Evolutionary conservation across 1,140 invertebrate genomes (phyloP).

Genomic region (Aphelenchoides fujianensis): DNA sequence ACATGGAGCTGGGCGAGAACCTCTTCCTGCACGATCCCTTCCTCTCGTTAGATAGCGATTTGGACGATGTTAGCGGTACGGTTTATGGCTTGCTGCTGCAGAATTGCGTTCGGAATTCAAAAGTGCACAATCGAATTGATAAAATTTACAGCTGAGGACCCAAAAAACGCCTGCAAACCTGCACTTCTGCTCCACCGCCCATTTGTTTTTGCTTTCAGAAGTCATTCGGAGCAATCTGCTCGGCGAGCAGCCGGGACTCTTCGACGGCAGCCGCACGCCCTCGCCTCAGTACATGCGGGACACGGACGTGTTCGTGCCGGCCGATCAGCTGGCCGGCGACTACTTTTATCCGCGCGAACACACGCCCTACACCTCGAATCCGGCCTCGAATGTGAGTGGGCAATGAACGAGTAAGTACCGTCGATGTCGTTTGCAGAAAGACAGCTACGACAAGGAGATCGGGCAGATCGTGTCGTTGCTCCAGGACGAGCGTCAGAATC

Average conservation of each 20-base stretch:
- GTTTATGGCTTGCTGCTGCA: no score
- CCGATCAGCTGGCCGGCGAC: not conserved
- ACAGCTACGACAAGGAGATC: conserved; percentile 33
- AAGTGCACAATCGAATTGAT: conserved; percentile 22
- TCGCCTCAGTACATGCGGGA: conserved; percentile 33
- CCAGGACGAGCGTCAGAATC: conserved; percentile 28
- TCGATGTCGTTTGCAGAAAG: not conserved
- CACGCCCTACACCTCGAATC: not conserved
- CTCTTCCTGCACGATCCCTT: conserved; percentile 34
- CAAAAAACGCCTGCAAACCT: not conserved
- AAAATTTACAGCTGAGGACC: conserved; percentile 3
- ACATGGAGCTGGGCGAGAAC: conserved; percentile 10
- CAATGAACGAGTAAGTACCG: not conserved
- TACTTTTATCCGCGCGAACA: not conserved
- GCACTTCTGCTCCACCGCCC: not conserved
- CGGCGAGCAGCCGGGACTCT: conserved; percentile 21
- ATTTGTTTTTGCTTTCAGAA: conserved; percentile 27
- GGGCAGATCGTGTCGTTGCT: conserved; percentile 49
- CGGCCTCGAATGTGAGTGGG: not conserved
- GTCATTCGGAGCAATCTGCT: conserved; percentile 40
- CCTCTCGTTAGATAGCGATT: conserved; percentile 44
- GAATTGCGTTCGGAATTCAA: not conserved
- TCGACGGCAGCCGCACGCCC: conserved; percentile 32
- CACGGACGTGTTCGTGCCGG: conserved; percentile 12
- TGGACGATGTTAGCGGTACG: conserved; percentile 50